Base-by-base conservation (phyloP, 2,888 invertebrate species). In the Rhagophthalmus giganteus region DNA sequence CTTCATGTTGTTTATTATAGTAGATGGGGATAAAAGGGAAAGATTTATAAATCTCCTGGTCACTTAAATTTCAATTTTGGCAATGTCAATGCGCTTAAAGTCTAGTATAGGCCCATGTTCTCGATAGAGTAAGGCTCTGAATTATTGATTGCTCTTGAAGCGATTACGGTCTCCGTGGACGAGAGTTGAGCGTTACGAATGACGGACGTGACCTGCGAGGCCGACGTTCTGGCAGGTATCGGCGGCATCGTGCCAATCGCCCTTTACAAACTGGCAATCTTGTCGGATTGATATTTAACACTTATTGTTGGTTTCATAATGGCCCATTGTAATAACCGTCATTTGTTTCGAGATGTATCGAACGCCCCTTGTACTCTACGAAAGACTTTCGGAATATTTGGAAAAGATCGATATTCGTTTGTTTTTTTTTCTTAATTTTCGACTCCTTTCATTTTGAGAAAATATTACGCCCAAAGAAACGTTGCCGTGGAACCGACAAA, bases 81-180 rank as follows among this genome's bases (percentile, higher is more conserved):
- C 38, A 34, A 49, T 47, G 46, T 32, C 25, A 38, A 25, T 20
- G 42, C 39, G 50, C 45, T 55, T 55, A 52, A 52, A 50, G 52
- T 50, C 49, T 47, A 37, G 40, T 45, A 35, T 39, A 52, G 25
- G 40, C 44, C 47, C 34, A 30, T 41, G 51, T 47, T n/a, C n/a
- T 54, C 40, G 35, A 49, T 50, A 51, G 38, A 58, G 52, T 27
- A 54, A 55, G 49, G 48, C 50, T 58, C 55, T 61, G 61, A 61
- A 61, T 61, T 61, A 59, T 61, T 61, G 61, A 61, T 61, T 61
- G 55, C 54, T 55, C 50, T 48, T 55, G 58, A 59, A 57, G 52
- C 54, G 44, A 54, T 54, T 49, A 45, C 40, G 31, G 54, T 54
- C 49, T 49, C 54, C 38, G 30, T 39, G 54, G 47, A 48, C 24